Conservation (phyloP, 2,797 vertebrate species). For the Phataginus tetradactyla region DNA sequence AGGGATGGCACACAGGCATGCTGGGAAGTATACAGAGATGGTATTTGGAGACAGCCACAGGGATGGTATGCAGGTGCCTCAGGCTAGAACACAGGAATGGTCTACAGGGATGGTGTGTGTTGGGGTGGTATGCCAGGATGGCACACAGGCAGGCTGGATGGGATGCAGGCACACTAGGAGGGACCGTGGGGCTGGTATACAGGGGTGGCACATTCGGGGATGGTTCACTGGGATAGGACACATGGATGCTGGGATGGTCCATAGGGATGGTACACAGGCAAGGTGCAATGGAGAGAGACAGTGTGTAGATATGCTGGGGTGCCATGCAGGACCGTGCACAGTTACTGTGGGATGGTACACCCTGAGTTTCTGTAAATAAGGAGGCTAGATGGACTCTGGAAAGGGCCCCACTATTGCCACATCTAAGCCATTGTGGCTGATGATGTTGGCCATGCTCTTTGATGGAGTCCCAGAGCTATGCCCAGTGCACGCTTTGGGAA, state of each 20-base stretch:
- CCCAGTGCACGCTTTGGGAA: not conserved
- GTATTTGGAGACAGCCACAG: no score
- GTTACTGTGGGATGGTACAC: not conserved
- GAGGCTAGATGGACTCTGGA: not conserved
- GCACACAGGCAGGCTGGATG: no score
- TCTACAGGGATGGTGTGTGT: no score
- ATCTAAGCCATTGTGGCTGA: not conserved
- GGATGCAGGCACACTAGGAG: no score
- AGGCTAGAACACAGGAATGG: no score
- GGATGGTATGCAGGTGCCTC: no score
- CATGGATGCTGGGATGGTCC: not conserved
- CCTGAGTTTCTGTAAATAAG: not conserved
- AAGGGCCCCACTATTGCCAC: not conserved
- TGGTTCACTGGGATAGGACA: no score
- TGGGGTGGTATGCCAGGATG: no score
- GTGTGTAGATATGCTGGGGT: no score
- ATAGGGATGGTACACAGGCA: accelerated
- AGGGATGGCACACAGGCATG: not conserved
- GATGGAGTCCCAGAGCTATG: not conserved
- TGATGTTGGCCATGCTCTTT: accelerated
- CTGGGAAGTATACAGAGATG: not conserved
- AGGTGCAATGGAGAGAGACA: no score
- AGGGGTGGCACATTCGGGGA: not conserved
- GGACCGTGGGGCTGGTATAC: no score
- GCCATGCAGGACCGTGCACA: not conserved